Percentiles rank a stretch among this genome's conserved stretches.
Evolutionary conservation across 2,797 vertebrate genomes (phyloP).

Genomic region (Triplophysa yarkandensis): DNA sequence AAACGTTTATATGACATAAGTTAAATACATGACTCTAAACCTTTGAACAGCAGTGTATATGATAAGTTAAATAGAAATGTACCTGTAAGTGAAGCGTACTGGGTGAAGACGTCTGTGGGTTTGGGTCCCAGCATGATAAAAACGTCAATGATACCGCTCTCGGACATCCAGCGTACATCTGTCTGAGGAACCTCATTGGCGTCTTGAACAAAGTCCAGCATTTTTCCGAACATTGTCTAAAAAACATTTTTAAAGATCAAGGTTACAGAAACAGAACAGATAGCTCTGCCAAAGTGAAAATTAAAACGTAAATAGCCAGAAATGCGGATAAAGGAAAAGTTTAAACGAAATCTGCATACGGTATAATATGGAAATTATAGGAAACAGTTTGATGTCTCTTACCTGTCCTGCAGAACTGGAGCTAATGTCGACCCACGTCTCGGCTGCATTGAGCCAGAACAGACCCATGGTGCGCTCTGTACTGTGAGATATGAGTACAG

Average conservation of each 20-base stretch:
- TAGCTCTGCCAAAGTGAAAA: background rate
- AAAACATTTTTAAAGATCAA: background rate
- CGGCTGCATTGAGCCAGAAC: slow-evolving; percentile 94
- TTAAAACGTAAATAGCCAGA: too few species aligned
- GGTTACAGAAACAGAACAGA: background rate
- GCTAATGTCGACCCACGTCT: slow-evolving; percentile 95
- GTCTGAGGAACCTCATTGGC: slow-evolving; percentile 90
- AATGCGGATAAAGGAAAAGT: too few species aligned
- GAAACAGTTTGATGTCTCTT: slow-evolving; percentile 15
- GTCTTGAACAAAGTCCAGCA: slow-evolving; percentile 82
- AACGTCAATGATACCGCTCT: slow-evolving; percentile 89
- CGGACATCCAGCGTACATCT: slow-evolving; percentile 92
- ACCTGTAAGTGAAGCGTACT: slow-evolving; percentile 91
- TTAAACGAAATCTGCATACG: background rate
- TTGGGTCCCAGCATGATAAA: slow-evolving; percentile 88
- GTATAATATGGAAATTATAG: too few species aligned
- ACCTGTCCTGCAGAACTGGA: slow-evolving; percentile 92
- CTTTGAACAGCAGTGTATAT: background rate
- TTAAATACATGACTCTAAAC: too few species aligned
- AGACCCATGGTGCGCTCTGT: slow-evolving; percentile 83
- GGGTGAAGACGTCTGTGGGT: slow-evolving; percentile 78
- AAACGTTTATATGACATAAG: too few species aligned
- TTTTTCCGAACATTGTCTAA: slow-evolving; percentile 68
- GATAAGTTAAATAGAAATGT: background rate
- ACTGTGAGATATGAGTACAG: slow-evolving; percentile 86